Evolutionary conservation across 2,797 vertebrate genomes (phyloP).

Genomic region (Vireo griseus): DNA sequence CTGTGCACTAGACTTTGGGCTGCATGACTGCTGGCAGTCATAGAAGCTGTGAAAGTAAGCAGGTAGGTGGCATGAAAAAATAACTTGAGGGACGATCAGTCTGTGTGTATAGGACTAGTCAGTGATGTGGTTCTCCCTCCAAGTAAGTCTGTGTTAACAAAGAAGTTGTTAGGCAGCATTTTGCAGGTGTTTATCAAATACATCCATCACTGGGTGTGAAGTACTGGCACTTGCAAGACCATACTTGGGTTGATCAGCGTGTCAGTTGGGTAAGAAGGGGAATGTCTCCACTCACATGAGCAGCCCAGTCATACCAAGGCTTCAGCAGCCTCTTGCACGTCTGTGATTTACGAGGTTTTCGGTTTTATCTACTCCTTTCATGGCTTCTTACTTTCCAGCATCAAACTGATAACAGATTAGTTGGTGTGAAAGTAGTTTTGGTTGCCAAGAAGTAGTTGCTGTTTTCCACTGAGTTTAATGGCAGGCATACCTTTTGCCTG

Average conservation of each 20-base stretch:
- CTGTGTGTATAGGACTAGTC: neutral
- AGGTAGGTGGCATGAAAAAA: neutral
- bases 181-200: neutral
- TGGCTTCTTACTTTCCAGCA: neutral
- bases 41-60: neutral
- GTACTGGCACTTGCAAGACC: neutral
- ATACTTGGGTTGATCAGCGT: neutral
- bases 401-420: neutral
- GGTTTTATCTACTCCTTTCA: neutral
- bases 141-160: neutral
- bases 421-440: neutral
- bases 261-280: neutral
- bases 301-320: neutral
- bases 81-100: neutral
- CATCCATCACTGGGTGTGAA: neutral
- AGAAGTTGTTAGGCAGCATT: neutral
- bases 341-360: neutral
- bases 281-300: neutral
- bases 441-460: neutral
- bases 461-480: neutral
- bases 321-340: neutral
- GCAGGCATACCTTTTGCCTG: neutral
- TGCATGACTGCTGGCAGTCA: neutral
- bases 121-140: neutral
- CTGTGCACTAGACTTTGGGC: accelerated